A percentile compares a stretch with the other conserved stretches of the same genome.
phyloP scores from a whole-genome alignment of 2,113 vertebrate genomes.

The Alethe diademata region DNA sequence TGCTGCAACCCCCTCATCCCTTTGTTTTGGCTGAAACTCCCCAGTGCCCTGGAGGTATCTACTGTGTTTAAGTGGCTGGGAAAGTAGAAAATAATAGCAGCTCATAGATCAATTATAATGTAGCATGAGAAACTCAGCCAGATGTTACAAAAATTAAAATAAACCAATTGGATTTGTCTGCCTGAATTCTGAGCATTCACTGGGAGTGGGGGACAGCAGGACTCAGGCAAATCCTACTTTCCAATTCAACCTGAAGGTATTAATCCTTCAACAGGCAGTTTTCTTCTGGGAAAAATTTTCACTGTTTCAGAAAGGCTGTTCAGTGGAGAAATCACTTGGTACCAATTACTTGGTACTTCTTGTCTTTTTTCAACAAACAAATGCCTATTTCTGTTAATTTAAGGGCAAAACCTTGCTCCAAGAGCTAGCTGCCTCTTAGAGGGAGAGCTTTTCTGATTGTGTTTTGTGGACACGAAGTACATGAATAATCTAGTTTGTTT shows the following conservation, averaged over 20 bases:
- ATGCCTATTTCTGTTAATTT: neutral
- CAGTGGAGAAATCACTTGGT: neutral
- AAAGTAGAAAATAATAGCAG: conserved; percentile 56
- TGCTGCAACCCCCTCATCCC: conserved; percentile 26
- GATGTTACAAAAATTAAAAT: conserved; percentile 36
- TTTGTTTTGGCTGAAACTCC: conserved; percentile 56
- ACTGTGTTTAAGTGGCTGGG: conserved; percentile 48
- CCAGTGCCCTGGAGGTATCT: conserved; percentile 46
- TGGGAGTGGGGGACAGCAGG: neutral
- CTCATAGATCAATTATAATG: conserved; percentile 40
- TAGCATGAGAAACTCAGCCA: conserved; percentile 48
- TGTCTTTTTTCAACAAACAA: neutral
- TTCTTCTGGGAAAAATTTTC: neutral
- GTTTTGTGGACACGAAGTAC: neutral
- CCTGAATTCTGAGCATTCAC: neutral
- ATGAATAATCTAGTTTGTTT: neutral
- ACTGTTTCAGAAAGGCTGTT: neutral
- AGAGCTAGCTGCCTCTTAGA: neutral
- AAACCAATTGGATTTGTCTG: neutral
- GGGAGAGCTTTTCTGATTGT: neutral
- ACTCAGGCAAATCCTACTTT: neutral
- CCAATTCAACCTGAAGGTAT: neutral
- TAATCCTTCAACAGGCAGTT: neutral
- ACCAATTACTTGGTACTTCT: neutral
- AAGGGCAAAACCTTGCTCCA: neutral